phyloP scores from a whole-genome alignment of 1,140 invertebrate species.

The Hylaeus volcanicus region DNA sequence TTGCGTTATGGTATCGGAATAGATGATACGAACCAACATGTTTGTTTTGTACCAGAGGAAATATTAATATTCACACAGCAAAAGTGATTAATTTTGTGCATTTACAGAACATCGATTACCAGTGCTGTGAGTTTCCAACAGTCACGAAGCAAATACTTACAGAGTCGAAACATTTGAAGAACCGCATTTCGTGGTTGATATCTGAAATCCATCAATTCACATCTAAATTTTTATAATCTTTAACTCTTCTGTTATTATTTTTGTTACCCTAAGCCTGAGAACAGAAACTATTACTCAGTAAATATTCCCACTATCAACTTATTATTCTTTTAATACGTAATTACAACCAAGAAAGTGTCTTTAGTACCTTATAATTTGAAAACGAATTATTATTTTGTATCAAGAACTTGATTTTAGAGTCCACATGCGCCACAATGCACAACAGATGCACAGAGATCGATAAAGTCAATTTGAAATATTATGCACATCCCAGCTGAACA shows the following conservation, averaged over 20 bases:
- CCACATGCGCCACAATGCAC: too few species aligned
- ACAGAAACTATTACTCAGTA: neutral
- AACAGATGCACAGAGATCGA: too few species aligned
- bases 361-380: too few species aligned
- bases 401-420: too few species aligned
- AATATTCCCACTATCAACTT: too few species aligned
- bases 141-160: constrained; percentile 51
- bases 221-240: constrained; percentile 33
- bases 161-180: constrained; percentile 60
- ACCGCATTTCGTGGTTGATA: constrained; percentile 51
- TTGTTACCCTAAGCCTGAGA: neutral
- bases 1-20: too few species aligned
- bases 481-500: too few species aligned
- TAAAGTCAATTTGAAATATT: too few species aligned
- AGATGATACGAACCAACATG: too few species aligned
- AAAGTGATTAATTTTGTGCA: constrained; percentile 37
- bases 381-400: too few species aligned
- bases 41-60: neutral
- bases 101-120: constrained; percentile 32
- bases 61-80: neutral
- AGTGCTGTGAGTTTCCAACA: constrained; percentile 36
- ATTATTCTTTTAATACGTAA: too few species aligned
- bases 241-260: neutral
- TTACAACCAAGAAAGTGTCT: too few species aligned
- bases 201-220: constrained; percentile 62